phyloP scores from a whole-genome alignment of 1,140 invertebrate species.

The Psilanteris sp. region DNA sequence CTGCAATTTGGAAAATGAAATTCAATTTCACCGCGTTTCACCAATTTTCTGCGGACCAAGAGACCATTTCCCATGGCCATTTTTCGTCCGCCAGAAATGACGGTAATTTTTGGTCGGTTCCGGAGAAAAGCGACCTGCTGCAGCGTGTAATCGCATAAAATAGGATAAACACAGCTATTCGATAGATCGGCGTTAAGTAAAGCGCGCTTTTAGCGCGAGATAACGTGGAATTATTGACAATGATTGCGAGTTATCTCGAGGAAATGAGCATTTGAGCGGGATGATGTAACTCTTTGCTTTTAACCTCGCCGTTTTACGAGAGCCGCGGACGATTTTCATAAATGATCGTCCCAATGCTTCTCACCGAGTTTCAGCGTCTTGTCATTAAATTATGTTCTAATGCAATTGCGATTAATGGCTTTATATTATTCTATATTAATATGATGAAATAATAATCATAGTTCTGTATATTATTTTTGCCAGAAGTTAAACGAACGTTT shows the following conservation, averaged over 20 bases:
- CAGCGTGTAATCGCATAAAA: constrained; percentile 41
- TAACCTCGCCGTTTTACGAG: constrained; percentile 14
- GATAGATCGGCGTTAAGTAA: constrained; percentile 49
- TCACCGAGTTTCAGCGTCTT: no score
- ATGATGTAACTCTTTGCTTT: constrained; percentile 43
- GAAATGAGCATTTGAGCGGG: constrained; percentile 39
- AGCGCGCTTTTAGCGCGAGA: constrained; percentile 51
- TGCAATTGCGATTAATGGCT: no score
- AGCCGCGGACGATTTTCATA: constrained; percentile 1
- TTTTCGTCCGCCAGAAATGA: constrained; percentile 28
- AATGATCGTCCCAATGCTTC: background rate
- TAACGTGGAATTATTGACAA: constrained; percentile 59
- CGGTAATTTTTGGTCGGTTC: constrained; percentile 46
- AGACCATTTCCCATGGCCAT: constrained; percentile 34
- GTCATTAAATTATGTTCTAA: no score
- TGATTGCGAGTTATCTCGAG: constrained; percentile 54
- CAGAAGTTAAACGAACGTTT: no score
- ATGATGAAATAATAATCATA: no score
- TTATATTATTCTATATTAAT: no score
- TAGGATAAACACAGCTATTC: constrained; percentile 56
- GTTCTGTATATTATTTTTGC: no score
- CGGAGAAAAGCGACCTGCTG: constrained; percentile 33
- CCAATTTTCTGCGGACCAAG: background rate
- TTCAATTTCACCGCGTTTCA: no score
- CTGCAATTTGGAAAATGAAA: no score